A percentile compares a stretch with the other conserved stretches of the same genome.
Conservation (phyloP, 2,888 invertebrate species). For the Dryomyza anilis region DNA sequence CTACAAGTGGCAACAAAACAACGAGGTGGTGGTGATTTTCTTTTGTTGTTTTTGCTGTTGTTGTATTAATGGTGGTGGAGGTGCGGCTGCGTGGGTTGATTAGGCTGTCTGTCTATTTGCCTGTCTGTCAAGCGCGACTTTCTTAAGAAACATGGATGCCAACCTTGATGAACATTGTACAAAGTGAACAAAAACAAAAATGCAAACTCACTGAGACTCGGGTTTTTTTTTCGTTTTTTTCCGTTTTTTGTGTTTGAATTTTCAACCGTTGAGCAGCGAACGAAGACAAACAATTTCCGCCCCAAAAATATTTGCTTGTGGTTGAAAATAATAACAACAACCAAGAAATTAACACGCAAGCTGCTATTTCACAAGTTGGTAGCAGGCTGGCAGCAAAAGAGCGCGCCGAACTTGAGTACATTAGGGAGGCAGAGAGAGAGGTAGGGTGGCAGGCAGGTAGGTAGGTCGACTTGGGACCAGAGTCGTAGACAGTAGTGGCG, state of each 20-base stretch:
- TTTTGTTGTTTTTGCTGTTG: too few species aligned
- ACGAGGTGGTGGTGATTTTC: neutral
- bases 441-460: neutral
- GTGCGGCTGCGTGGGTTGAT: neutral
- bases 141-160: slow-evolving; percentile 1
- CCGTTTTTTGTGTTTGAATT: neutral
- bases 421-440: neutral
- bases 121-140: neutral
- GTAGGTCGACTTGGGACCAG: neutral
- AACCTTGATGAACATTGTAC: slow-evolving; percentile 2
- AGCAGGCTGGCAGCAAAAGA: neutral
- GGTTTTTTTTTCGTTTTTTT: neutral
- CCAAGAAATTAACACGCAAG: slow-evolving; percentile 14
- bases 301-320: slow-evolving; percentile 23
- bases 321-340: slow-evolving; percentile 1
- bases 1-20: too few species aligned
- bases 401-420: neutral
- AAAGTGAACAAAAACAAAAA: neutral
- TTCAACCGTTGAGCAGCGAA: too few species aligned
- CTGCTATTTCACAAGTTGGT: slow-evolving; percentile 10
- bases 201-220: slow-evolving; percentile 6
- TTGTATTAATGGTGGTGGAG: neutral
- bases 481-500: too few species aligned
- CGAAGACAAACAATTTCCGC: slow-evolving; percentile 24
- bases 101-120: neutral